These are phyloP conservation scores for Sinosuthora webbiana DNA, from an alignment of 2,113 vertebrate species.

Conservation along the genomic window DNA sequence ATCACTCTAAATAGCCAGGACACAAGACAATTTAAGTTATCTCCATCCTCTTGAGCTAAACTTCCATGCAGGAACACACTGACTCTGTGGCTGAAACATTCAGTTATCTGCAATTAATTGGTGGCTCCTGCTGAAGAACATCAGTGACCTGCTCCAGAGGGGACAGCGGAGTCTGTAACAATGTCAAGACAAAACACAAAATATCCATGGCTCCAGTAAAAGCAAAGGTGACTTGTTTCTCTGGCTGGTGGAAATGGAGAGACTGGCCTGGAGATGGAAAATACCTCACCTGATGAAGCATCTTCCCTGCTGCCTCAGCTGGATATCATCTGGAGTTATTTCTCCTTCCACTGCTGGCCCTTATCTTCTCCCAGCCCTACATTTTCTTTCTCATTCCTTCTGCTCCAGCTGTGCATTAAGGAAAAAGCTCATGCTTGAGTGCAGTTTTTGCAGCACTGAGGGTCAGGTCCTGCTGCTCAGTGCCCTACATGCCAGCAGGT, in stretches of 20 bases:
- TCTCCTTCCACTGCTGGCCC: background rate
- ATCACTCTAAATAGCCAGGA: background rate
- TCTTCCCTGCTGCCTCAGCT: background rate
- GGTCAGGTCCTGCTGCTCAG: background rate
- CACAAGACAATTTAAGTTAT: background rate
- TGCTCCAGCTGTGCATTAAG: background rate
- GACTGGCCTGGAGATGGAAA: background rate
- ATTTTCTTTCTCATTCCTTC: background rate
- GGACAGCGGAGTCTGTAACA: background rate
- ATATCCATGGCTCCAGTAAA: rapidly evolving
- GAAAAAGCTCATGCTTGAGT: background rate
- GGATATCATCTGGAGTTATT: rapidly evolving
- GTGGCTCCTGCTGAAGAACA: background rate
- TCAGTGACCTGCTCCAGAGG: rapidly evolving
- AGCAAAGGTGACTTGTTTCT: background rate
- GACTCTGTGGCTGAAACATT: rapidly evolving
- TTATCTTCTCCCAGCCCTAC: background rate
- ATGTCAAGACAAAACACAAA: background rate
- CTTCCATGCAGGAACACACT: rapidly evolving
- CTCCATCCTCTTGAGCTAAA: background rate
- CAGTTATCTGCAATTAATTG: rapidly evolving
- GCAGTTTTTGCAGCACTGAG: background rate
- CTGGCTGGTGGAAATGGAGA: background rate
- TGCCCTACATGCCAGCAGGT: background rate
- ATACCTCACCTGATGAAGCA: rapidly evolving